Evolutionary conservation across 1,140 invertebrate species (phyloP).

Genomic region (Drosophila seguyi): DNA sequence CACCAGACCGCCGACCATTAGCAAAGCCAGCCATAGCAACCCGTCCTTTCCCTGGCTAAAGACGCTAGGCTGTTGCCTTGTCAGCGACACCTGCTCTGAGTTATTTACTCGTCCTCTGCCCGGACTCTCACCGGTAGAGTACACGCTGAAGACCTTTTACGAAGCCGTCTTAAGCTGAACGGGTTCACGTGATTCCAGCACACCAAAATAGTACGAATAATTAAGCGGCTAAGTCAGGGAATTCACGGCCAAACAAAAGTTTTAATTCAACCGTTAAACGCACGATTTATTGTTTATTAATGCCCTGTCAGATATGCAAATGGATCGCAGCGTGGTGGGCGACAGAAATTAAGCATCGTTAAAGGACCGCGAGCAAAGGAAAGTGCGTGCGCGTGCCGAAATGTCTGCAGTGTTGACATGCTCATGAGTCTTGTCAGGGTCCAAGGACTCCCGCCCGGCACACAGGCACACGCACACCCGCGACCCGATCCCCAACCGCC

Average conservation of each 20-base stretch:
- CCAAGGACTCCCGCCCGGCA: not conserved
- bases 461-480: constrained; percentile 30
- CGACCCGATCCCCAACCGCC: constrained; percentile 9
- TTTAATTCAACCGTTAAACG: constrained; percentile 60
- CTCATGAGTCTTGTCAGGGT: not conserved
- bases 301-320: constrained; percentile 73
- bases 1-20: constrained; percentile 46
- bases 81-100: constrained; percentile 55
- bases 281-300: constrained; percentile 73
- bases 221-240: constrained; percentile 53
- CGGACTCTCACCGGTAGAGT: not conserved
- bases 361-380: constrained; percentile 17
- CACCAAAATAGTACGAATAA: constrained; percentile 49
- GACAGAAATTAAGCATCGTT: constrained; percentile 74
- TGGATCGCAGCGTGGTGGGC: constrained; percentile 30
- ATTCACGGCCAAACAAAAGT: constrained; percentile 41
- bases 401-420: constrained; percentile 37
- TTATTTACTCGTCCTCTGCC: constrained; percentile 38
- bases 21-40: constrained; percentile 31
- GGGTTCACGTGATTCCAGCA: constrained; percentile 26
- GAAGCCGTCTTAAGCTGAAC: constrained; percentile 26
- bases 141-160: not conserved
- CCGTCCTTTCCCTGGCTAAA: not conserved
- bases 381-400: constrained; percentile 42
- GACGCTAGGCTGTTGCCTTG: constrained; percentile 25